Evolutionary conservation across 2,113 vertebrate genomes (phyloP), one percentile per base, ranked within the genome.

Genomic region (Anarhynchus alexandrinus): DNA sequence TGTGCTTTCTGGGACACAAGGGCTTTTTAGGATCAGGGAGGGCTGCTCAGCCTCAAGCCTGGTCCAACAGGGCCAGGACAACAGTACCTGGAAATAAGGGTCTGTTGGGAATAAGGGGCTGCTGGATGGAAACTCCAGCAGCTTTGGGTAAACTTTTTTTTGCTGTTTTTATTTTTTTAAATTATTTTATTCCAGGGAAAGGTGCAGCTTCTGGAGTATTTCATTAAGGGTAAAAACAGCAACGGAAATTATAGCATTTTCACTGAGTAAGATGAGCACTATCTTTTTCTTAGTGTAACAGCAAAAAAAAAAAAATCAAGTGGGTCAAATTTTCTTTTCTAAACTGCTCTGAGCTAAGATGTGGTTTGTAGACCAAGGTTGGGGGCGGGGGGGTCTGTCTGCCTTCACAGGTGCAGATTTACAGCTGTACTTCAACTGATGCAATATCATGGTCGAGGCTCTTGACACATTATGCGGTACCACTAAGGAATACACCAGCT

Each of bases 101-200:
- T 9, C 36, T 10, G 4, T 5, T 38, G 18, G 45, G 65, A 17
- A 20, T 20, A 57, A 27, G 0, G 3, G 19, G 9, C 25, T 70
- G 25, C 59, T 74, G 55, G 42, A 21, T 8, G 5, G 57, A 59
- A 82, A 66, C 20, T 65, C 30, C 43, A 38, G 15, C 9, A 51
- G 36, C 18, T 23, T 29, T 0, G 0, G 15, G 45, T 27, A 19
- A 83, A 66, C 2, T 21, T 42, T 59, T 36, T 43, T 47, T 45
- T 55, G 7, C 2, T 5, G 51, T 79, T 51, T 1, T 0, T 11
- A 0, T 10, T 9, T 54, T 32, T 58, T 0, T 0, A 6, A 67
- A 17, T 43, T 0, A 2, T 55, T 79, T 62, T 64, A 32, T 78
- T 67, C 5, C 38, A 21, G 32, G 36, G 36, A 62, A 76, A 19